phyloP scores from a whole-genome alignment of 2,113 vertebrate species.

The Laticauda colubrina region DNA sequence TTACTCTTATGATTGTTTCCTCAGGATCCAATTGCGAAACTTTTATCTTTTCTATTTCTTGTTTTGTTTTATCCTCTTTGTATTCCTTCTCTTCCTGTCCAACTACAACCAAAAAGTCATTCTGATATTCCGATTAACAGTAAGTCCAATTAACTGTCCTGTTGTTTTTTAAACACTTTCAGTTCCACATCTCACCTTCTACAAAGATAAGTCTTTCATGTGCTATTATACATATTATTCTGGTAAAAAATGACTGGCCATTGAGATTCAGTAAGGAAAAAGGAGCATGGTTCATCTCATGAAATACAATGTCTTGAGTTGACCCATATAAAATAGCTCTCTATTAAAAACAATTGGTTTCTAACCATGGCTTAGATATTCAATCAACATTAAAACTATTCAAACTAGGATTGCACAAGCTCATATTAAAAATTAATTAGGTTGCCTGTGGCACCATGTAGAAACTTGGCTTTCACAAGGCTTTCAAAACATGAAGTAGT shows the following conservation, averaged over 20 bases:
- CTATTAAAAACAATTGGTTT: not conserved
- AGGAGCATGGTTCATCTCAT: not conserved
- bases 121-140: not conserved
- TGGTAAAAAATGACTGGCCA: not conserved
- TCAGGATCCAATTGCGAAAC: not conserved
- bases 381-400: not conserved
- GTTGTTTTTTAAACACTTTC: not conserved
- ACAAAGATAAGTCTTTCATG: not conserved
- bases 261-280: not conserved
- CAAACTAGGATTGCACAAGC: not conserved
- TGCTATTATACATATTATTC: not conserved
- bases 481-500: not conserved
- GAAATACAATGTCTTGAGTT: not conserved
- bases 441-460: not conserved
- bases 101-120: not conserved
- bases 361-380: accelerated
- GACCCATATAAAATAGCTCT: not conserved
- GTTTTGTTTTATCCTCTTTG: not conserved
- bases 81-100: not conserved
- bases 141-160: not conserved
- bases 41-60: not conserved
- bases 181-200: not conserved
- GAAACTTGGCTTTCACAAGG: not conserved
- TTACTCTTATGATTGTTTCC: not conserved
- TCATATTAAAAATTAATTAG: not conserved